These are phyloP conservation scores for Caenorhabditis brenneri DNA, from an alignment of 1,140 invertebrate genomes.

Conservation along the genomic window DNA sequence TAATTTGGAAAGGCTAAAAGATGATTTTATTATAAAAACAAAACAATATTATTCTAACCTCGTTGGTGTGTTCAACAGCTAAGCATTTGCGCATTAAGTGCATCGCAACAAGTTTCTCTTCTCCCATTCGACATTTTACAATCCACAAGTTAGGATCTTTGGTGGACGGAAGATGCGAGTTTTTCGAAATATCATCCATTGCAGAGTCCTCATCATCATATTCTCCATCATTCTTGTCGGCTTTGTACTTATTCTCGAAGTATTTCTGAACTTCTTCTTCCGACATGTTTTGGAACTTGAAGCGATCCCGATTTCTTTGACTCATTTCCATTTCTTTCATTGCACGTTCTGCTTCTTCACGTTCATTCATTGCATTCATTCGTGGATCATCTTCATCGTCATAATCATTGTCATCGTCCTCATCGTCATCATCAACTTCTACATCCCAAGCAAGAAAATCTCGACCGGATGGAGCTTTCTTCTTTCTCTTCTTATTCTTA, in stretches of 20 bases:
- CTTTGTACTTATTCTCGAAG: conserved; percentile 84
- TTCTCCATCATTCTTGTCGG: conserved; percentile 84
- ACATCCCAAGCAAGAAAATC: conserved; percentile 70
- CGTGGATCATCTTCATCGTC: conserved; percentile 65
- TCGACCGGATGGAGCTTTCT: conserved; percentile 58
- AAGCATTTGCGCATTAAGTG: conserved; percentile 93
- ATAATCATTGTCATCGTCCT: conserved; percentile 62
- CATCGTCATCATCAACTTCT: conserved; percentile 64
- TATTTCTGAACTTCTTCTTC: conserved; percentile 97
- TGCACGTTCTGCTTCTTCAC: conserved; percentile 57
- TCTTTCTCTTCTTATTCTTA: conserved; percentile 59
- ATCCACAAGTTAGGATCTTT: conserved; percentile 98
- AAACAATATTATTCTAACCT: conserved; percentile 71
- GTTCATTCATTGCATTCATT: conserved; percentile 63
- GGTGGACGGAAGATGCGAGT: conserved; percentile 90
- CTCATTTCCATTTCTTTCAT: conserved; percentile 47
- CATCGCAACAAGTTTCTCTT: conserved; percentile 89
- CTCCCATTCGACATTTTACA: conserved; percentile 93
- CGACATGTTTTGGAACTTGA: conserved; percentile 73
- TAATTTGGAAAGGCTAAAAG: conserved; percentile 87
- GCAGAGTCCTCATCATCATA: conserved; percentile 84
- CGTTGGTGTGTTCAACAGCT: conserved; percentile 82
- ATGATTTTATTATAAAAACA: neutral
- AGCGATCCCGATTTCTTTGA: conserved; percentile 33
- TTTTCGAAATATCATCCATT: conserved; percentile 89